Percentiles rank a stretch among this genome's conserved stretches.
These are phyloP conservation scores for Aptenodytes patagonicus DNA, from an alignment of 2,113 vertebrate species.

Conservation along the genomic window DNA sequence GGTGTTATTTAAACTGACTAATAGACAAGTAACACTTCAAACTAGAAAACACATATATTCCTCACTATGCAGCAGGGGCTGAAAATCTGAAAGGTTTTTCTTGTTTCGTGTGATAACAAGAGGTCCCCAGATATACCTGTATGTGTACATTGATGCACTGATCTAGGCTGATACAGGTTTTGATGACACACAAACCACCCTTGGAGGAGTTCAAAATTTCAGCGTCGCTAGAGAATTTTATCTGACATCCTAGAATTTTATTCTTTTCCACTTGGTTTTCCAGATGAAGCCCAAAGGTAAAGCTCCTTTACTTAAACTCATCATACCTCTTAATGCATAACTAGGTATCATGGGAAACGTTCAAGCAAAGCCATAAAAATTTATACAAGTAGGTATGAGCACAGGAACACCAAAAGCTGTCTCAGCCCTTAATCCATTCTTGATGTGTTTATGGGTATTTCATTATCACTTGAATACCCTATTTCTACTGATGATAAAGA, in stretches of 20 bases:
- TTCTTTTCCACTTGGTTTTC: background rate
- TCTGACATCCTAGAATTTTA: background rate
- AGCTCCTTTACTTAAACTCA: constrained; percentile 18
- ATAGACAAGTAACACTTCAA: background rate
- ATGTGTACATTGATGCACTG: background rate
- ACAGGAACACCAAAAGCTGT: constrained; percentile 10
- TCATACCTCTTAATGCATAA: background rate
- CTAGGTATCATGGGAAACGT: constrained; percentile 45
- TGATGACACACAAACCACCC: background rate
- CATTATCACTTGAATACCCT: background rate
- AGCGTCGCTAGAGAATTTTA: background rate
- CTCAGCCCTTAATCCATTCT: background rate
- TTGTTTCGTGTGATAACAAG: background rate
- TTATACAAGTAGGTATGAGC: background rate
- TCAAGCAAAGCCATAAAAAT: background rate
- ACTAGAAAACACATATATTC: background rate
- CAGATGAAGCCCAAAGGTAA: constrained; percentile 47
- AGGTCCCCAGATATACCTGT: background rate
- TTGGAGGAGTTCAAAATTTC: background rate
- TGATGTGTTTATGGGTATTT: constrained; percentile 10
- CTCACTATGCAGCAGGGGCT: background rate
- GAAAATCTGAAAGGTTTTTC: background rate
- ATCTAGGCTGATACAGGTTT: background rate
- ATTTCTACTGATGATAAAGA: background rate
- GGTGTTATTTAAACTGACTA: background rate